phyloP scores from a whole-genome alignment of 2,888 invertebrate genomes.

The Spialia ferax region DNA sequence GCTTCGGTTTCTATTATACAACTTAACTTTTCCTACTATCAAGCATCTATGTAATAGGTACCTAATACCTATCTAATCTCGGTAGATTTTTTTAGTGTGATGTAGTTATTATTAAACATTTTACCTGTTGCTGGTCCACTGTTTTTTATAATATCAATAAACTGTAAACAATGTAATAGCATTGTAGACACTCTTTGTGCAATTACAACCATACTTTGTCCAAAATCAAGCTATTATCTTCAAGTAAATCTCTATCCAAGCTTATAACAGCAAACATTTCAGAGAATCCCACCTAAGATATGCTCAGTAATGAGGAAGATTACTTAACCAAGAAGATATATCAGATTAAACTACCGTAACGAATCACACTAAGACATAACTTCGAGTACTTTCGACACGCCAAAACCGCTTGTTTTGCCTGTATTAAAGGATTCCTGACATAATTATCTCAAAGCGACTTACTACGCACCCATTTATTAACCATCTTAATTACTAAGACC shows the following conservation, averaged over 20 bases:
- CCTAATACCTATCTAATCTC: too few species aligned
- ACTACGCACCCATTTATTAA: slow-evolving; percentile 83
- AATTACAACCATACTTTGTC: too few species aligned
- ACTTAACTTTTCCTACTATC: too few species aligned
- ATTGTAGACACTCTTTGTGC: too few species aligned
- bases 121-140: too few species aligned
- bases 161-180: too few species aligned
- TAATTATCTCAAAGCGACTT: slow-evolving; percentile 82
- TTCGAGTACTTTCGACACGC: slow-evolving; percentile 56
- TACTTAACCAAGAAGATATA: slow-evolving; percentile 17
- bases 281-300: slow-evolving; percentile 3
- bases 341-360: slow-evolving; percentile 28
- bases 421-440: slow-evolving; percentile 82
- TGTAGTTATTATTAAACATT: too few species aligned
- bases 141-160: too few species aligned
- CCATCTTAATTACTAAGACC: slow-evolving; percentile 83
- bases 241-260: not conserved
- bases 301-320: slow-evolving; percentile 13
- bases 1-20: too few species aligned
- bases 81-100: too few species aligned
- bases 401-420: slow-evolving; percentile 69
- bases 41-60: too few species aligned
- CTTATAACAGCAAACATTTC: not conserved
- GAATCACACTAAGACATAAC: slow-evolving; percentile 55
- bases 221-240: not conserved